These are phyloP conservation scores for Syrmaticus mikado DNA, from an alignment of 2,113 vertebrate species.

Conservation along the genomic window DNA sequence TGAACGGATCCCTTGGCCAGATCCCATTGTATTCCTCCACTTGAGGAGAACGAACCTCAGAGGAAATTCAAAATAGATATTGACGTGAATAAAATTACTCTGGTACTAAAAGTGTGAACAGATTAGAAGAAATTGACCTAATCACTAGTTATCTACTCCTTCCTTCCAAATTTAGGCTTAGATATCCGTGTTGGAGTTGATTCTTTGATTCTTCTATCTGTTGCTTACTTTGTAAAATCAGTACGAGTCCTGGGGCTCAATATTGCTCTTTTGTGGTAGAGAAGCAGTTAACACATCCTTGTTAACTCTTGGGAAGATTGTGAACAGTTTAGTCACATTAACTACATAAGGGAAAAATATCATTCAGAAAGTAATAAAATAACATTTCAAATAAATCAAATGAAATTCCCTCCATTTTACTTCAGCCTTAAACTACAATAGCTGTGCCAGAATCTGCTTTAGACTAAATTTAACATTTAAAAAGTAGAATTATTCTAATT, in stretches of 20 bases:
- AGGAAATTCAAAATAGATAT: neutral
- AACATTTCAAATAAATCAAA: neutral
- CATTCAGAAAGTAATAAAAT: neutral
- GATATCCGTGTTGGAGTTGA: neutral
- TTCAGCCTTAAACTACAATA: neutral
- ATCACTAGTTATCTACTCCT: neutral
- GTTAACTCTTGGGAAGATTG: neutral
- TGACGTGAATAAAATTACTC: neutral
- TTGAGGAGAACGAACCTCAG: slow-evolving; percentile 73
- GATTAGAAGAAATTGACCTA: neutral
- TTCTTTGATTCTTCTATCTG: neutral
- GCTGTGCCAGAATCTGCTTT: neutral
- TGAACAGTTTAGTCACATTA: neutral
- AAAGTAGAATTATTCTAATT: neutral
- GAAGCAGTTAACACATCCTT: neutral
- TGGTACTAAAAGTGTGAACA: neutral
- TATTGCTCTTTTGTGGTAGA: neutral
- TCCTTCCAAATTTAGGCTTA: neutral
- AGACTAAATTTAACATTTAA: neutral
- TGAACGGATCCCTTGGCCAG: slow-evolving; percentile 77
- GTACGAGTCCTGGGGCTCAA: neutral
- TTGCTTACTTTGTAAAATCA: neutral
- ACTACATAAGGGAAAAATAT: neutral
- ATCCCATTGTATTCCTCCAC: slow-evolving; percentile 79
- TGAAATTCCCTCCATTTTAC: neutral